Percentiles rank a stretch among this genome's conserved stretches.
Conservation (phyloP, 2,113 vertebrate genomes). For the Dolichotis patagonum region DNA sequence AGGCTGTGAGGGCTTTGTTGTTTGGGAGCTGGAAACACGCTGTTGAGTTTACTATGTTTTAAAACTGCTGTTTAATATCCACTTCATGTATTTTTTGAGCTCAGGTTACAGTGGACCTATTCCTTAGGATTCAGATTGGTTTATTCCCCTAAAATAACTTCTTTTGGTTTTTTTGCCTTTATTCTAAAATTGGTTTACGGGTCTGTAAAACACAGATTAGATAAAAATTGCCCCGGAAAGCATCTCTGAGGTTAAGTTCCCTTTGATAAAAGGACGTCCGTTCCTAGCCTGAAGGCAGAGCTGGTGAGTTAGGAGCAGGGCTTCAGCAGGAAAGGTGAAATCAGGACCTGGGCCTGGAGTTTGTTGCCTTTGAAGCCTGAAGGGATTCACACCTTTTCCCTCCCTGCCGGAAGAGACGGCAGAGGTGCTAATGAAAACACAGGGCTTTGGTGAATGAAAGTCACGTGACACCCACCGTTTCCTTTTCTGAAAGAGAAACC, state of each 20-base stretch:
- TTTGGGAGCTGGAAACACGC: not conserved
- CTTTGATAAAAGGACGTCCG: not conserved
- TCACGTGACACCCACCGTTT: constrained; percentile 69
- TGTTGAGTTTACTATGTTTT: not conserved
- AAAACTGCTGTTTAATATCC: not conserved
- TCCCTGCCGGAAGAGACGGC: not conserved
- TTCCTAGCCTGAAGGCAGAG: not conserved
- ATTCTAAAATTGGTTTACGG: not conserved
- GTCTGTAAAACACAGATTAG: not conserved
- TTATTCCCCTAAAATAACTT: not conserved
- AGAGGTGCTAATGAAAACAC: constrained; percentile 63
- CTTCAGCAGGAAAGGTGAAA: not conserved
- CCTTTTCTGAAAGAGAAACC: constrained; percentile 79
- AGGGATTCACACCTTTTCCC: not conserved
- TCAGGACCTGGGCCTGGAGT: not conserved
- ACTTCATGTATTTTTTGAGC: not conserved
- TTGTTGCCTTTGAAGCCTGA: not conserved
- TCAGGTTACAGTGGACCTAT: not conserved
- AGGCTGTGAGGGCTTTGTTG: not conserved
- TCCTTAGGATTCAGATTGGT: not conserved
- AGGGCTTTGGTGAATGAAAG: constrained; percentile 77
- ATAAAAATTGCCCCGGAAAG: not conserved
- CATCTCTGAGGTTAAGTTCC: constrained; percentile 13
- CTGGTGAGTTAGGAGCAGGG: not conserved
- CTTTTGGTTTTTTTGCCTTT: not conserved